Evolutionary conservation across 2,888 invertebrate genomes (phyloP).

Genomic region (Heliothis peltigera): DNA sequence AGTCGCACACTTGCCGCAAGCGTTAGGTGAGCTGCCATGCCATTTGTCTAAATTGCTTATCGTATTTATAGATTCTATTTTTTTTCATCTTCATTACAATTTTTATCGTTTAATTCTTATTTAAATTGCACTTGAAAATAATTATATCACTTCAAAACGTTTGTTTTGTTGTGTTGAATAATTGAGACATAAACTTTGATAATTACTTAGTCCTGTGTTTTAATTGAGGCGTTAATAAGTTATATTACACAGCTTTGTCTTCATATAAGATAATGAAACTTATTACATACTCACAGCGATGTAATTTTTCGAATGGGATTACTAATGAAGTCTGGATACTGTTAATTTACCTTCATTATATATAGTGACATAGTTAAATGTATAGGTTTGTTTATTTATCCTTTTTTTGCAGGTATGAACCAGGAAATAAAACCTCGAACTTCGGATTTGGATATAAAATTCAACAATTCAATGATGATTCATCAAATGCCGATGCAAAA

Average conservation of each 20-base stretch:
- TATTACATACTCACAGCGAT: neutral
- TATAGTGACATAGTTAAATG: neutral
- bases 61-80: constrained; percentile 1
- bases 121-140: neutral
- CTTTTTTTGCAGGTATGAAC: constrained; percentile 19
- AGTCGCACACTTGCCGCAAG: constrained; percentile 72
- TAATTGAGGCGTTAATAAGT: neutral
- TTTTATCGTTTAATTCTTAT: neutral
- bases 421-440: constrained; percentile 4
- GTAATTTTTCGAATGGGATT: neutral
- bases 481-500: constrained; percentile 49
- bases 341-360: neutral
- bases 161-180: neutral
- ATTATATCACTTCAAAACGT: neutral
- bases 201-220: neutral
- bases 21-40: constrained; percentile 72
- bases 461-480: constrained; percentile 31
- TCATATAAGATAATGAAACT: neutral
- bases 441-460: constrained; percentile 42
- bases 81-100: too few species aligned
- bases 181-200: too few species aligned
- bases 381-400: neutral
- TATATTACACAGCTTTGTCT: neutral
- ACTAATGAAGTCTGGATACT: neutral
- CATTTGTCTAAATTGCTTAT: constrained; percentile 16